phyloP scores from a whole-genome alignment of 2,113 vertebrate genomes.

The Macquaria ambigua region DNA sequence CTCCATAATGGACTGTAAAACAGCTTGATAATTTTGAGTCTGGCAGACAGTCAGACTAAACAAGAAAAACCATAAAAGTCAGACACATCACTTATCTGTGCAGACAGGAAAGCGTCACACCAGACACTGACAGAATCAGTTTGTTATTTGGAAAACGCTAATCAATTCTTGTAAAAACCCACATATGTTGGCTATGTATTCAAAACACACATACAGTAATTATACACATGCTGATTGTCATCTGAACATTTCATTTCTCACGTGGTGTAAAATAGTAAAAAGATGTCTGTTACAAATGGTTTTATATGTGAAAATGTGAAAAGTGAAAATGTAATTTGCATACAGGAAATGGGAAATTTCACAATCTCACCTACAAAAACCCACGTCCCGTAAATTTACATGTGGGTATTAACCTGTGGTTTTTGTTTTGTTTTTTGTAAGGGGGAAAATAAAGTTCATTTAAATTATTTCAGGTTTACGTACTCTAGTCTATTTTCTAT shows the following conservation, averaged over 20 bases:
- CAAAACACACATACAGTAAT: not conserved
- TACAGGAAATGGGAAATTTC: slow-evolving; percentile 51
- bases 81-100: not conserved
- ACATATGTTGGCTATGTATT: not conserved
- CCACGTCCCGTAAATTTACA: slow-evolving; percentile 66
- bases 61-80: not conserved
- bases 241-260: not conserved
- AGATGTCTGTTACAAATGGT: not conserved
- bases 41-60: not conserved
- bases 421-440: not conserved
- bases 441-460: slow-evolving; percentile 21
- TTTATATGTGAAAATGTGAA: slow-evolving; percentile 21
- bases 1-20: not conserved
- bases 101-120: not conserved
- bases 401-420: slow-evolving; percentile 49
- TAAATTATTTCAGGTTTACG: not conserved
- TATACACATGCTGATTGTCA: not conserved
- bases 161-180: not conserved
- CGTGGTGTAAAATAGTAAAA: not conserved
- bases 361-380: slow-evolving; percentile 37
- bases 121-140: not conserved
- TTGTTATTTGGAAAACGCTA: not conserved
- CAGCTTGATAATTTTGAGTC: not conserved
- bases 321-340: slow-evolving; percentile 63
- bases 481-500: not conserved